Percentiles rank a stretch among this genome's conserved stretches.
These are phyloP conservation scores for Pachyuromys duprasi DNA, from an alignment of 2,797 vertebrate species.

Conservation along the genomic window DNA sequence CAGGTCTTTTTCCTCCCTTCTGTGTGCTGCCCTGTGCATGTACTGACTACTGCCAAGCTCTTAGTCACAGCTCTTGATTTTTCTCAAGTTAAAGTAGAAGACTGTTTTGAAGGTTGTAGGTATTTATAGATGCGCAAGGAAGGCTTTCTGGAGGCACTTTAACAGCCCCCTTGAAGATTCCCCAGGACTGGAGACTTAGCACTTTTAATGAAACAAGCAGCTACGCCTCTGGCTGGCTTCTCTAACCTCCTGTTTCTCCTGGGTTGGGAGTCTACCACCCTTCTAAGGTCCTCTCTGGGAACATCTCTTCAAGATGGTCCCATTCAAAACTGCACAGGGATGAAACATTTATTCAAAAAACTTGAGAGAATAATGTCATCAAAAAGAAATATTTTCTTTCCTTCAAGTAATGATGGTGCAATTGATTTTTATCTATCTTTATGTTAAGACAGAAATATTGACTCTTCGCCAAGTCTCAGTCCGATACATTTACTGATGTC, in stretches of 20 bases:
- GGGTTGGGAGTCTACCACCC: neutral
- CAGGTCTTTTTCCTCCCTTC: neutral
- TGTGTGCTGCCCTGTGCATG: neutral
- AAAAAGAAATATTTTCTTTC: neutral
- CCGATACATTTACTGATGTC: neutral
- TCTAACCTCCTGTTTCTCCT: too few species aligned
- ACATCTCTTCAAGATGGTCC: neutral
- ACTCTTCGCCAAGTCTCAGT: neutral
- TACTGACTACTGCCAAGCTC: neutral
- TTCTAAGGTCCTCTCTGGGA: neutral
- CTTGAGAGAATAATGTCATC: neutral
- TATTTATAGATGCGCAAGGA: neutral
- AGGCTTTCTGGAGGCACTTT: neutral
- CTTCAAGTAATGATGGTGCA: neutral
- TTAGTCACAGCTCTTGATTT: neutral
- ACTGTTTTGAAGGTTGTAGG: neutral
- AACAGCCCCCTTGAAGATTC: neutral
- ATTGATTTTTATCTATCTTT: neutral
- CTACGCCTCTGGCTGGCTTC: neutral
- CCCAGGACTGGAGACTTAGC: too few species aligned
- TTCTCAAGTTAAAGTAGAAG: neutral
- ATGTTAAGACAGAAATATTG: neutral
- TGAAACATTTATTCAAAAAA: neutral
- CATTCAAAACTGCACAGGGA: too few species aligned
- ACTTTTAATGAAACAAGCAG: neutral